phyloP scores from a whole-genome alignment of 2,888 invertebrate species.

The Trissolcus japonicus region DNA sequence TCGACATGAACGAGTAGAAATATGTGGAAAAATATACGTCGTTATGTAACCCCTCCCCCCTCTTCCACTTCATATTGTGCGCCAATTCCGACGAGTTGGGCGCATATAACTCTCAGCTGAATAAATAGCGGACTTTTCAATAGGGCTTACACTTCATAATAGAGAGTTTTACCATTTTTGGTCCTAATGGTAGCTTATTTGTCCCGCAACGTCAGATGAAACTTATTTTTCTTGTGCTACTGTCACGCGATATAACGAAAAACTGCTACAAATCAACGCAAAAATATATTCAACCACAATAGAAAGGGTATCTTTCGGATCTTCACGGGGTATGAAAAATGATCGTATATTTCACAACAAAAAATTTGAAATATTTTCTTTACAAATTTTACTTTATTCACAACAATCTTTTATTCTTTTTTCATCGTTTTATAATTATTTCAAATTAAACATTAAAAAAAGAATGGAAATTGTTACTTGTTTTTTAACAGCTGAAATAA shows the following conservation, averaged over 20 bases:
- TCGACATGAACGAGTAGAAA: slow-evolving; percentile 20
- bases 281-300: background rate
- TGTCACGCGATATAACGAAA: slow-evolving; percentile 33
- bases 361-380: no score
- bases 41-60: background rate
- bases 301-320: no score
- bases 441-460: no score
- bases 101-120: slow-evolving; percentile 51
- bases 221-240: slow-evolving; percentile 34
- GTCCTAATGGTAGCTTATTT: slow-evolving; percentile 45
- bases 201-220: slow-evolving; percentile 36
- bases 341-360: no score
- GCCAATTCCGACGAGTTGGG: slow-evolving; percentile 40
- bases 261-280: slow-evolving; percentile 41
- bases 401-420: no score
- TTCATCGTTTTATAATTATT: no score
- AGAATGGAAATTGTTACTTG: no score
- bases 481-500: no score
- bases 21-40: slow-evolving; percentile 26
- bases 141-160: slow-evolving; percentile 44
- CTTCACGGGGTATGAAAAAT: no score
- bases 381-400: no score
- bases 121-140: slow-evolving; percentile 52
- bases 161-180: slow-evolving; percentile 45
- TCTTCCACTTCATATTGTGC: no score